Percentiles rank a stretch among this genome's conserved stretches.
Evolutionary conservation across 2,113 vertebrate genomes (phyloP).

Genomic region (Megaleporinus macrocephalus): DNA sequence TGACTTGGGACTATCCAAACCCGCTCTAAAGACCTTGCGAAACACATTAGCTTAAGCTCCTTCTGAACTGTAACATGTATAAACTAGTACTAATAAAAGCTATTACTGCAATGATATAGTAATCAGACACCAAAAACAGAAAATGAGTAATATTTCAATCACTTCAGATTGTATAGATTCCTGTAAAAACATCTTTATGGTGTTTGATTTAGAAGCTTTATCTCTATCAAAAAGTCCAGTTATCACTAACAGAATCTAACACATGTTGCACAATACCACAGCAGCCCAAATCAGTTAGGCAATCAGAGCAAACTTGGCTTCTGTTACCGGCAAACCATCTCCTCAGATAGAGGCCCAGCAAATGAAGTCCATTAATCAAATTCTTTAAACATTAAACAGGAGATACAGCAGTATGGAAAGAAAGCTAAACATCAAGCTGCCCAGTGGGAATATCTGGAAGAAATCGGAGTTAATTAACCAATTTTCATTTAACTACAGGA

Average conservation of each 20-base stretch:
- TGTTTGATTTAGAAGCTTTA: neutral
- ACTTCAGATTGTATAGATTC: neutral
- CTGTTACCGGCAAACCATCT: slow-evolving; percentile 4
- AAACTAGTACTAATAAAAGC: slow-evolving; percentile 4
- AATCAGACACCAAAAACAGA: neutral
- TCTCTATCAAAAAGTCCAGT: slow-evolving; percentile 14
- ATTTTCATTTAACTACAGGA: too few species aligned
- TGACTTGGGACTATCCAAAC: slow-evolving; percentile 28
- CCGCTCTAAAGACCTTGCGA: slow-evolving; percentile 1
- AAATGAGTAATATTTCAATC: neutral
- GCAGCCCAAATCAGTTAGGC: too few species aligned
- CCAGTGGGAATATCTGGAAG: too few species aligned
- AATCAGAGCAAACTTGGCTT: neutral
- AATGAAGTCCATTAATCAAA: slow-evolving; percentile 23
- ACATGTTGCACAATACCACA: slow-evolving; percentile 8
- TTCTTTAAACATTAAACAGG: neutral
- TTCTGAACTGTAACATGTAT: neutral
- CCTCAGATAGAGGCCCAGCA: neutral
- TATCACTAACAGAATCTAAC: slow-evolving; percentile 13
- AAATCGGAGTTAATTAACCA: too few species aligned
- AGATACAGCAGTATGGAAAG: neutral
- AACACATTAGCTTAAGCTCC: neutral
- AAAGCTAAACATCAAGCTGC: neutral
- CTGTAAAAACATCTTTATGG: neutral
- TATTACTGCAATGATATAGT: slow-evolving; percentile 5